A percentile compares a stretch with the other conserved stretches of the same genome.
Conservation (phyloP, 2,113 vertebrate species). For the Pseudopodoces humilis region DNA sequence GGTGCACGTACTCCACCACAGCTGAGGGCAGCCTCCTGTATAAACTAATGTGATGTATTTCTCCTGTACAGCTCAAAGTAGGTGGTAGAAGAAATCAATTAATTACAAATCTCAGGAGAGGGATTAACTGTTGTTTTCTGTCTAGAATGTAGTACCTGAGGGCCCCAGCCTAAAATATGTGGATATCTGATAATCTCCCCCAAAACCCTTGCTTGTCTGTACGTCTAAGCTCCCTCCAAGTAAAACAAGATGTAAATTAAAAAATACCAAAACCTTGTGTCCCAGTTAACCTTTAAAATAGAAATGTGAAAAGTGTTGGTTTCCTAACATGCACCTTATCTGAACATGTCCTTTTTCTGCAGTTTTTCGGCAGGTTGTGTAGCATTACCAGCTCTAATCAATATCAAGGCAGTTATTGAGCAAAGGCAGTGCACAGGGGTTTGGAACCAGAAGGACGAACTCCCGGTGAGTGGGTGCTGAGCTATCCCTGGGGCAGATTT, state of each 20-base stretch:
- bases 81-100: neutral
- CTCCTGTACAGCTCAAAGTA: neutral
- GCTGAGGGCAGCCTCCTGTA: neutral
- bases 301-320: neutral
- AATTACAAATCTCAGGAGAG: neutral
- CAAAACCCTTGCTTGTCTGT: neutral
- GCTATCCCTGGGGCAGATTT: neutral
- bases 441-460: slow-evolving; percentile 87
- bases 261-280: neutral
- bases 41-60: neutral
- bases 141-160: neutral
- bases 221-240: neutral
- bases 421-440: slow-evolving; percentile 87
- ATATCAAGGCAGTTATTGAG: slow-evolving; percentile 87
- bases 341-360: slow-evolving; percentile 1
- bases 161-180: neutral
- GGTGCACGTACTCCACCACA: neutral
- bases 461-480: slow-evolving; percentile 77
- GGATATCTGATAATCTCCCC: neutral
- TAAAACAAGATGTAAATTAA: neutral
- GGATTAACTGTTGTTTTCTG: neutral
- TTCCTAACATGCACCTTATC: neutral
- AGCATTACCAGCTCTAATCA: slow-evolving; percentile 84
- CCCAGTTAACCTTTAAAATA: neutral
- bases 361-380: slow-evolving; percentile 88